A percentile compares a stretch with the other conserved stretches of the same genome.
These are phyloP conservation scores for Mesitornis unicolor DNA, from an alignment of 2,113 vertebrate species.

Conservation along the genomic window DNA sequence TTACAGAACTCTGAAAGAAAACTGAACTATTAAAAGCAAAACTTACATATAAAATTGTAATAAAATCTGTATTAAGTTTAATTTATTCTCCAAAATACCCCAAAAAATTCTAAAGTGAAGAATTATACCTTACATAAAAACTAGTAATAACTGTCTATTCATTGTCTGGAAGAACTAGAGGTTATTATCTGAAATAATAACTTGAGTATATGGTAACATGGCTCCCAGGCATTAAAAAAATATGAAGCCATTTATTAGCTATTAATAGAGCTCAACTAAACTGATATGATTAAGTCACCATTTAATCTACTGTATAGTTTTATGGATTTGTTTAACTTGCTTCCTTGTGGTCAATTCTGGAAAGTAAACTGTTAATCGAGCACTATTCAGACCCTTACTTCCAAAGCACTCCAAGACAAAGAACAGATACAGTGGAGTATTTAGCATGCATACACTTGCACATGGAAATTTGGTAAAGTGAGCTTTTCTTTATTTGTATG, in stretches of 20 bases:
- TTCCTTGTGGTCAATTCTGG: slow-evolving; percentile 48
- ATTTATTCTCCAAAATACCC: not conserved
- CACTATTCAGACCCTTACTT: not conserved
- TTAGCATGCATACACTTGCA: not conserved
- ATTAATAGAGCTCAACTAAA: slow-evolving; percentile 53
- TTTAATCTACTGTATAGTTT: slow-evolving; percentile 14
- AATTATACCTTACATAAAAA: not conserved
- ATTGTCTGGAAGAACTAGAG: not conserved
- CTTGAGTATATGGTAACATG: not conserved
- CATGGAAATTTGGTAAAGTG: not conserved
- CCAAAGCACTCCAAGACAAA: not conserved
- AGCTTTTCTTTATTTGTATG: not conserved
- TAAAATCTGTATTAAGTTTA: not conserved
- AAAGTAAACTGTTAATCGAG: slow-evolving; percentile 29
- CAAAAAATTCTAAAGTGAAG: not conserved
- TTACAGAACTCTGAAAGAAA: slow-evolving; percentile 14
- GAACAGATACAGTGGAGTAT: not conserved
- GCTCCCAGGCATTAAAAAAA: slow-evolving; percentile 37
- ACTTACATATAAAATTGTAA: not conserved
- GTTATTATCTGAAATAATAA: slow-evolving; percentile 27
- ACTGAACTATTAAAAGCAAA: not conserved
- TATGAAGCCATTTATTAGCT: slow-evolving; percentile 31
- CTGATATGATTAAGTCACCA: slow-evolving; percentile 38
- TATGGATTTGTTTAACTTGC: slow-evolving; percentile 20
- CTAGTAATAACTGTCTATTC: not conserved